Base-by-base conservation (phyloP, 2,797 vertebrate species). In the Pelochelys cantorii region DNA sequence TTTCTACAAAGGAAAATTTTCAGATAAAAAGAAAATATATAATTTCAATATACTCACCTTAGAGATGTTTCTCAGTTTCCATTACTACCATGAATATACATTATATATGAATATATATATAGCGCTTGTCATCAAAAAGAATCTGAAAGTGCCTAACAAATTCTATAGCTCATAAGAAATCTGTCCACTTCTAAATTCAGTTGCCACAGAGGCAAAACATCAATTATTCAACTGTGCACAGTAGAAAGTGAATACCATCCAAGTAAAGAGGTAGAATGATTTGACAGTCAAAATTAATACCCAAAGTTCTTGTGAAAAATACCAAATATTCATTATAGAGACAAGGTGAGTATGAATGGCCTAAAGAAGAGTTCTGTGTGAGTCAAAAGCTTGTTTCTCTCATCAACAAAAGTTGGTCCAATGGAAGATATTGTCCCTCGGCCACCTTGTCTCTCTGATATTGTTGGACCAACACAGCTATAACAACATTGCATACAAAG, bases 31-130 rank as follows among this genome's bases (percentile, higher is more conserved):
- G 14, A 5, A 6, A 68, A 22, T 78, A 87, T 22, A 34, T 12
- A 1, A 75, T 87, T 88, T 31, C 13, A 79, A 94, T 57, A n/a
- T 29, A 97, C 94, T 97, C 95, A 96, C 93, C 88, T 97, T 94
- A 90, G 59, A 92, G 85, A 89, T 59, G 65, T 56, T 95, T 94
- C 79, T 68, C 48, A 82, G 94, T 79, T 96, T 68, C 80, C 85
- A 84, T 81, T 93, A 91, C 0, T 0, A 60, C 37, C 18, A 31
- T 25, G 29, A 53, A 4, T n/a, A 78, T 86, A 48, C 42, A 48
- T 48, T 48, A 48, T 48, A 48, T 8, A 48, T 48, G 42, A 48
- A 48, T 48, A 48, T 48, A 48, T 92, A 77, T 83, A 60, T 87
- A 92, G 80, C 42, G 93, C 81, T 75, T 71, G 81, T 94, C 82